These are phyloP conservation scores for Oceanites oceanicus DNA, from an alignment of 2,113 vertebrate genomes.

Conservation along the genomic window DNA sequence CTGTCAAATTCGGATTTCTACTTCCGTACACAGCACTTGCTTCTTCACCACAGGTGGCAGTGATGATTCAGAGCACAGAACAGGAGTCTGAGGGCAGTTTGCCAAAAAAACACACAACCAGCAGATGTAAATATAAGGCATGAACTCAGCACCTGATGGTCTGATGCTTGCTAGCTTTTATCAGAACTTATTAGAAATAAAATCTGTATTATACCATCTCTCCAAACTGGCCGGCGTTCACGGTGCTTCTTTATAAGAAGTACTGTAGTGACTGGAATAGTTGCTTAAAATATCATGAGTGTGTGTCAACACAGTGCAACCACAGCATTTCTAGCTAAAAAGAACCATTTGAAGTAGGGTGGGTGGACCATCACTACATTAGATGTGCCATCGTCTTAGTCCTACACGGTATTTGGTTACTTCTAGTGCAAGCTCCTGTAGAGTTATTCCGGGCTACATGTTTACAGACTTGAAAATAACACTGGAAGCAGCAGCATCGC, in stretches of 20 bases:
- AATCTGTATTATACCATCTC: background rate
- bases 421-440: background rate
- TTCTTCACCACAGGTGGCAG: background rate
- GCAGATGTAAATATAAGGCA: background rate
- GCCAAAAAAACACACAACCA: background rate
- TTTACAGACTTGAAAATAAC: background rate
- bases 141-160: background rate
- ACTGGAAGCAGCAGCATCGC: background rate
- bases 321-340: background rate
- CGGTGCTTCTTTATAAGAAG: background rate
- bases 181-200: background rate
- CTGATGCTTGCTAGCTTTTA: background rate
- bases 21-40: background rate
- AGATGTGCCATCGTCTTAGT: background rate
- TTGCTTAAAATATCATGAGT: background rate
- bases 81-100: background rate
- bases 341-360: background rate
- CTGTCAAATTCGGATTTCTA: background rate
- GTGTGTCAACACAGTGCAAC: background rate
- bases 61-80: background rate
- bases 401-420: background rate
- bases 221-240: background rate
- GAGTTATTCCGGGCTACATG: background rate
- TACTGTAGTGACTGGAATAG: background rate
- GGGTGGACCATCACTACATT: background rate